Evolutionary conservation across 2,888 invertebrate species (phyloP), one percentile per base, ranked within the genome.

Genomic region (Thelaira solivaga): DNA sequence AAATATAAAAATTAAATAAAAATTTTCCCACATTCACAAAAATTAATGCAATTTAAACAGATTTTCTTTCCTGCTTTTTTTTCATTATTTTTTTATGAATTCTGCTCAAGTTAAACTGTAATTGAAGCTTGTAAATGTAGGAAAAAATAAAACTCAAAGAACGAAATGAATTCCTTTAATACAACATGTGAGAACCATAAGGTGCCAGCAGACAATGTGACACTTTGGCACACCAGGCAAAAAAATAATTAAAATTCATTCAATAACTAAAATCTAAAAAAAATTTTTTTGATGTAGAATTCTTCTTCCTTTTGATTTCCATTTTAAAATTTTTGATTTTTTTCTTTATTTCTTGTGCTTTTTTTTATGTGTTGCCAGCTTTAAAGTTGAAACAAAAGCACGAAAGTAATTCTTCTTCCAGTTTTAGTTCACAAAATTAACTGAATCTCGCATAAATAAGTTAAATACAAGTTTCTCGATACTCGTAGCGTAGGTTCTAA

Each of bases 151-250:
- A 51, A 45, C 24, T 45, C 4, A n/a, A 43, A n/a, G 8, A 62
- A 62, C 16, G 16, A 13, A 51, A 45, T n/a, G 29, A 43, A 53
- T 67, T 65, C 36, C 43, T 64, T 73, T 43, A 11, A 34, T 16
- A 13, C 45, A 73, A 73, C 77, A 78, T 78, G 59, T 78, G 77
- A 78, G 77, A 78, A 78, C 77, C 77, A 78, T 78, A 78, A 78
- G 77, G 77, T 73, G 77, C n/a, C n/a, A n/a, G 64, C 73, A 78
- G 74, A 78, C 8, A n/a, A n/a, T n/a, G n/a, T n/a, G n/a, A n/a
- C n/a, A n/a, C n/a, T n/a, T n/a, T 73, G 77, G 45, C 57, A 53
- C 51, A 59, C 64, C 64, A 68, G 67, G 59, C 77, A 73, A 26
- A 73, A 77, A 68, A 65, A 22, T 5, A 16, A 24, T n/a, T 13